Evolutionary conservation across 2,888 invertebrate species (phyloP), one percentile per base, ranked within the genome.

Genomic region (Nemotelus nigrinus): DNA sequence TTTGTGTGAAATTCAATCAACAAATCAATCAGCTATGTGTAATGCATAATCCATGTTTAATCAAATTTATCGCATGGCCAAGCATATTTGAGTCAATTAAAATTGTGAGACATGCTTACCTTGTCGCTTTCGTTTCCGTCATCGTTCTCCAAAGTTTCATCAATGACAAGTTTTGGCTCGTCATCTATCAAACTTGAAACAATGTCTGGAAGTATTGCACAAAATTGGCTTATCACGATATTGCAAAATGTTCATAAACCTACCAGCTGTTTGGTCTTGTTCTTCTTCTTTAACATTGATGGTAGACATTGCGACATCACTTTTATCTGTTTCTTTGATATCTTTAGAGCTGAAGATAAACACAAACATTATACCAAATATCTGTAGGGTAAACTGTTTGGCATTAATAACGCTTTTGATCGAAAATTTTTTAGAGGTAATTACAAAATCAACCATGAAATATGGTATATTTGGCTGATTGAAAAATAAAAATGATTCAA

Each of bases 141-240:
- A 48, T 48, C 7, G n/a, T 47, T 50, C 10, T 68, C 67, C 6
- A 3, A 2, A 5, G 50, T 60, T 25, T 74, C 74, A 74, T 74
- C 74, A 48, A 74, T 74, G 7, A 74, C 47, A 4, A 74, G 63
- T 50, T 39, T 43, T 8, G 60, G 41, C n/a, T 74, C 74, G 6
- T 63, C 74, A 39, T 74, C 74, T 8, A 74, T 5, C 25, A 71
- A n/a, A 63, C 5, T 3, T 41, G 2, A 41, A 6, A 10, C 3
- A 41, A 5, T 43, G 3, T 41, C 63, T 63, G 10, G 3, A 25
- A 25, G 25, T 25, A 25, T 25, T 25, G 25, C 25, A 1, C 25
- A 53, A 53, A 53, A 53, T 53, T 10, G n/a, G n/a, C 7, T 53
- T 53, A 53, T 2, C 2, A 53, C 8, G n/a, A 53, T 25, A 25